Evolutionary conservation across 2,797 vertebrate genomes (phyloP), one percentile per base, ranked within the genome.

Genomic region (Cirrhinus molitorella): DNA sequence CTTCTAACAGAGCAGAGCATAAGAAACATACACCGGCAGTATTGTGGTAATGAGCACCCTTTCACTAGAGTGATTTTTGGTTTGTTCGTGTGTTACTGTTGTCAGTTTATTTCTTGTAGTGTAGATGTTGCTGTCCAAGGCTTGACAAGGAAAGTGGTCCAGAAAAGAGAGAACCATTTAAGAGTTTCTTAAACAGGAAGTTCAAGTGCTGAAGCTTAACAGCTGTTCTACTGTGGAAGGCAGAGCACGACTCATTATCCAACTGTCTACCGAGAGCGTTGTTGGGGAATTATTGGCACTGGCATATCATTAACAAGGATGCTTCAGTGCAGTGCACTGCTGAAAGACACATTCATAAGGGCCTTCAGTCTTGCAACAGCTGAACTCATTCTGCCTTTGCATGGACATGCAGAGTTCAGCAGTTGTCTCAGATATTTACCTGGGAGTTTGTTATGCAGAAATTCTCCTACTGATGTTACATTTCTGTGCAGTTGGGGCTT

Each of bases 281-380:
- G 82, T 79, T 71, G 74, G 74, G 75, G 82, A 83, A 83, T 83
- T 79, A 83, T 71, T 78, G 75, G 74, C 75, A 79, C 45, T 83
- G 81, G 81, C 73, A 83, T 83, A 79, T 78, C 74, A 83, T 78
- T 83, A 78, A 83, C 82, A 83, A 78, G 66, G 43, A 83, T 63
- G 66, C 82, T 83, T 68, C 43, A 78, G 75, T 61, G 75, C 25
- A 71, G 51, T 71, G 66, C 65, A 71, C 55, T 25, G 53, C 73
- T 83, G 81, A 78, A 78, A 83, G 82, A 61, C 65, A 83, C 53
- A 21, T 53, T 76, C 71, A 75, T 66, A 83, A 76, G n/a, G n/a
- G 61, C 72, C 12, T 40, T 67, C 72, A 67, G 34, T 55, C 47
- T 28, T 66, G 59, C 45, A 82, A 51, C 34, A 66, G 31, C 31